A percentile compares a stretch with the other conserved stretches of the same genome.
Evolutionary conservation across 2,888 invertebrate genomes (phyloP).

Genomic region (Rotaria magnacalcarata): DNA sequence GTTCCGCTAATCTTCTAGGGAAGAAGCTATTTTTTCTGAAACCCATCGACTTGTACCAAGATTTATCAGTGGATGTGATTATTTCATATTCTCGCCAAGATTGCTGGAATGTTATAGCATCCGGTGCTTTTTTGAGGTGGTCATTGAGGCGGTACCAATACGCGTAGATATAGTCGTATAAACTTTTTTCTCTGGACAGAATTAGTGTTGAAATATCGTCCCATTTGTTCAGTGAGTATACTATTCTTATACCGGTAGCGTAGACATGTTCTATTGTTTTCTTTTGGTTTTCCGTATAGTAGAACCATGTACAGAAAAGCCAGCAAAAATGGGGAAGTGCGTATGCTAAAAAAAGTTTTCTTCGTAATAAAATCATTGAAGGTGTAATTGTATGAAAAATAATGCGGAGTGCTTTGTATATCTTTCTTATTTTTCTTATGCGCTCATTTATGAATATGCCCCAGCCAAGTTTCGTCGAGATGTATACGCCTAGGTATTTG

Average conservation of each 20-base stretch:
- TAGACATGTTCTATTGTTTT: not conserved
- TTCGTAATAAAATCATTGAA: not conserved
- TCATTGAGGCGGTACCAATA: not conserved
- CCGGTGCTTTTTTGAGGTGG: not conserved
- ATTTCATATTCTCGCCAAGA: not conserved
- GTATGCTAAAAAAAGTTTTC: not conserved
- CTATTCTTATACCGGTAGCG: not conserved
- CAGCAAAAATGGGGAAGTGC: not conserved
- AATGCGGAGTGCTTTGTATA: not conserved
- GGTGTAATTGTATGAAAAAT: not conserved
- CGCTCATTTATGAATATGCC: not conserved
- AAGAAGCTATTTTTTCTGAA: not conserved
- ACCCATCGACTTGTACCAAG: not conserved
- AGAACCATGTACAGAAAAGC: not conserved
- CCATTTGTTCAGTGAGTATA: not conserved
- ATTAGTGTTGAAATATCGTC: not conserved
- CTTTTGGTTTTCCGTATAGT: not conserved
- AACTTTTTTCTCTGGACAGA: not conserved
- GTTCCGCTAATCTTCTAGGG: not conserved
- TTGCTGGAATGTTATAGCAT: not conserved
- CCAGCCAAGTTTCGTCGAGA: not conserved
- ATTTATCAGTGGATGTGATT: not conserved
- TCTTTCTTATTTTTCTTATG: not conserved
- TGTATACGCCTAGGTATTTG: not conserved
- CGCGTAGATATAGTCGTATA: not conserved